These are phyloP conservation scores for Hanleya hanleyi DNA, from an alignment of 2,888 invertebrate species.

Conservation along the genomic window DNA sequence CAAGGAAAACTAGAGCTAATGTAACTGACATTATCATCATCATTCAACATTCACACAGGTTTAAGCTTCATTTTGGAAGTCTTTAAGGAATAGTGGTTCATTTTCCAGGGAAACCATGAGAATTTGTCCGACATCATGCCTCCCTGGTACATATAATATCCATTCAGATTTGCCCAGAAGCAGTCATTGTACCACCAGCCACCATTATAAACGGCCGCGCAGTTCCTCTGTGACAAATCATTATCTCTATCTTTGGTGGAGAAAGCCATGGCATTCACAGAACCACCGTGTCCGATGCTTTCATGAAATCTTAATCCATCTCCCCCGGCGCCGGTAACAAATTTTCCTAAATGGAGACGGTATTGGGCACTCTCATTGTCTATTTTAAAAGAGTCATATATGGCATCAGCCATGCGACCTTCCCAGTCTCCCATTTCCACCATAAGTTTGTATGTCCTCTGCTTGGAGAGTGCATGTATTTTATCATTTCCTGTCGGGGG, in stretches of 20 bases:
- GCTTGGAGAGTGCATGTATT: background rate
- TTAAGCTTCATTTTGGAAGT: slow-evolving; percentile 12
- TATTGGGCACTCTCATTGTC: background rate
- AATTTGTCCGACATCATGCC: slow-evolving; percentile 2
- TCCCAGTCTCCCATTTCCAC: slow-evolving; percentile 12
- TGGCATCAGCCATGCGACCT: background rate
- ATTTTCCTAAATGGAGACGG: background rate
- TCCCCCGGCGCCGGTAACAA: background rate
- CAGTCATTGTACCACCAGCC: slow-evolving; percentile 12
- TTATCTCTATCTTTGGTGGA: background rate
- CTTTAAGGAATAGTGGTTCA: slow-evolving; percentile 11
- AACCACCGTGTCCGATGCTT: slow-evolving; percentile 1
- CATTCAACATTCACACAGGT: no score
- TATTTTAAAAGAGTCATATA: slow-evolving; percentile 1
- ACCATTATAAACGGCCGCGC: slow-evolving; percentile 7
- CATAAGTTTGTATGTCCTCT: slow-evolving; percentile 6
- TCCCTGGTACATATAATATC: slow-evolving; percentile 8
- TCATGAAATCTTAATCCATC: slow-evolving; percentile 6
- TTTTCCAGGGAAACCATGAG: slow-evolving; percentile 12
- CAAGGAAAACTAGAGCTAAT: no score
- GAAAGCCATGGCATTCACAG: slow-evolving; percentile 6
- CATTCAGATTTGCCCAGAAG: slow-evolving; percentile 9
- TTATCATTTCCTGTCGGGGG: slow-evolving; percentile 3
- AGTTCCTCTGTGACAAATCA: background rate
- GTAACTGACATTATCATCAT: no score